Percentiles rank a stretch among this genome's conserved stretches.
These are phyloP conservation scores for Cryptocheilus praepositus DNA, from an alignment of 2,888 invertebrate genomes.

Conservation along the genomic window DNA sequence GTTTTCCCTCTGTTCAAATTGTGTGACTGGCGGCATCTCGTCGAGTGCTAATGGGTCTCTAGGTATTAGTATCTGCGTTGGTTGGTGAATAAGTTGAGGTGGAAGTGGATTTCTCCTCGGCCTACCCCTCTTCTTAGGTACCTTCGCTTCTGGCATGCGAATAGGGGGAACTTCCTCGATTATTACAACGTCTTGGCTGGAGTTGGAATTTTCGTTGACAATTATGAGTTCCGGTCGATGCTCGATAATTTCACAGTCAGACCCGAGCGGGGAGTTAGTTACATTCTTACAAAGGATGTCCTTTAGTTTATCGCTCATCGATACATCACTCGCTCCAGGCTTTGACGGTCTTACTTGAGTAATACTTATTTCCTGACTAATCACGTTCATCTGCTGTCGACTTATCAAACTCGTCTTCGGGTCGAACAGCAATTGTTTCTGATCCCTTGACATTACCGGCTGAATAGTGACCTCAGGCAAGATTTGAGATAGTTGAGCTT, in stretches of 20 bases:
- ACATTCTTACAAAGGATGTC: constrained; percentile 56
- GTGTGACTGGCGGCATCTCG: constrained; percentile 43
- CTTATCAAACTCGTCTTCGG: constrained; percentile 58
- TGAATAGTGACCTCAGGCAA: constrained; percentile 71
- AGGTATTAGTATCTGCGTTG: constrained; percentile 39
- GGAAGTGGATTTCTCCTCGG: constrained; percentile 64
- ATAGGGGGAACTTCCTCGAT: constrained; percentile 69
- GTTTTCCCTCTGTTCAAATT: constrained; percentile 59
- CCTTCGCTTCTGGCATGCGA: constrained; percentile 60
- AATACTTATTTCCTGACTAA: constrained; percentile 71
- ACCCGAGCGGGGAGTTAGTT: constrained; percentile 54
- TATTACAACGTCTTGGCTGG: constrained; percentile 73
- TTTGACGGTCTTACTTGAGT: constrained; percentile 63
- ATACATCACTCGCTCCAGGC: constrained; percentile 38
- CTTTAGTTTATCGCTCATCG: constrained; percentile 65
- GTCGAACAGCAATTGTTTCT: constrained; percentile 57
- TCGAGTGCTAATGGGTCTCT: constrained; percentile 68
- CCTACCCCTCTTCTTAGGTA: constrained; percentile 70
- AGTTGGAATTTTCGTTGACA: constrained; percentile 72
- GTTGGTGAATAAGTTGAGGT: constrained; percentile 30
- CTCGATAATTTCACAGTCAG: constrained; percentile 72
- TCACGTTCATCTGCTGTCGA: constrained; percentile 67
- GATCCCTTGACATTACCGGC: constrained; percentile 60
- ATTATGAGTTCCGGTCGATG: constrained; percentile 71
- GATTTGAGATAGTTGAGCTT: constrained; percentile 66